Evolutionary conservation across 2,113 vertebrate genomes (phyloP).

Genomic region (Mellivora capensis): DNA sequence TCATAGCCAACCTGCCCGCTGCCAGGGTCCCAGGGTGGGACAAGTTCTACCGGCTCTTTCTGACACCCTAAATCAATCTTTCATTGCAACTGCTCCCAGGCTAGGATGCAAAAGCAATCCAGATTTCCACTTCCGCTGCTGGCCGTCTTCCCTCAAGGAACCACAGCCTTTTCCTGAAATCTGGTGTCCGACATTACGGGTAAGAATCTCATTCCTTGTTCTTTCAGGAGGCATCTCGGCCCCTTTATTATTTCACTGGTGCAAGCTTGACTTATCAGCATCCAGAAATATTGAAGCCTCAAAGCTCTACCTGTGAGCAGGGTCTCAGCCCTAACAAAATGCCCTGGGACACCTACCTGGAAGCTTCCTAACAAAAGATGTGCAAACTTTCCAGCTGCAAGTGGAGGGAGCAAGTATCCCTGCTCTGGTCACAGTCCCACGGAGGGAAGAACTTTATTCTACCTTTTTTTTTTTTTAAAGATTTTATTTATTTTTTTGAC

Average conservation of each 20-base stretch:
- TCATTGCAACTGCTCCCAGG: not conserved
- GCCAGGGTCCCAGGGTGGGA: not conserved
- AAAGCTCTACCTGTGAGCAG: not conserved
- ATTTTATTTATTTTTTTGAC: too few relatives aligned
- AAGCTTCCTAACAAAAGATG: not conserved
- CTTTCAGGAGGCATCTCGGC: not conserved
- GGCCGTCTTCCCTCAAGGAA: not conserved
- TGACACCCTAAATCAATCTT: not conserved
- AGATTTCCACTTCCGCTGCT: not conserved
- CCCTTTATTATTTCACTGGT: not conserved
- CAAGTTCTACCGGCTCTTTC: not conserved
- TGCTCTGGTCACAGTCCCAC: not conserved
- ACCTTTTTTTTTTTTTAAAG: not conserved
- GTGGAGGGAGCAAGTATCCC: accelerated
- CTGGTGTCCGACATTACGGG: not conserved
- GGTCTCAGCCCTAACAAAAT: not conserved
- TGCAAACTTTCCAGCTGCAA: not conserved
- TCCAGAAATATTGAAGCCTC: not conserved
- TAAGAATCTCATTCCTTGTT: not conserved
- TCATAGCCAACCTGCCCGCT: accelerated
- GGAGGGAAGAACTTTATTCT: not conserved
- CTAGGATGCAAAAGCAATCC: not conserved
- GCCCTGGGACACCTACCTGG: accelerated
- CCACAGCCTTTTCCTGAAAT: not conserved
- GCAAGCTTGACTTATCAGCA: not conserved